These are phyloP conservation scores for Stratiolaelaps scimitus DNA, from an alignment of 1,140 invertebrate species.

Conservation along the genomic window DNA sequence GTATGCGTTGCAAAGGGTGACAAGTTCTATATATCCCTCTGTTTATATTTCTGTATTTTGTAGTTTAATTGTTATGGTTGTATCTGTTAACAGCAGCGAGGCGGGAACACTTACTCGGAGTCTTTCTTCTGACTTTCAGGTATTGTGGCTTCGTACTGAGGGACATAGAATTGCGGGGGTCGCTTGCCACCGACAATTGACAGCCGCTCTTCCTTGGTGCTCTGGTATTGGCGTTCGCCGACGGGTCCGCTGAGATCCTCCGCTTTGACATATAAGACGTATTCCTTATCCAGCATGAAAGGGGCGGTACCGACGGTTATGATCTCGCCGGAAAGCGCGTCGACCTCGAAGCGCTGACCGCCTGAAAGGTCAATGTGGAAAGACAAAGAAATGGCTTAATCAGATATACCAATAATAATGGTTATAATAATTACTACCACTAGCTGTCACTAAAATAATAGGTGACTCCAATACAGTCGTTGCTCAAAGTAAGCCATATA, in stretches of 20 bases:
- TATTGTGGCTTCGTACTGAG: constrained; percentile 80
- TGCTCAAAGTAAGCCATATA: too few relatives aligned
- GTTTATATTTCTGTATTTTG: constrained; percentile 23
- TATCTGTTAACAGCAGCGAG: constrained; percentile 23
- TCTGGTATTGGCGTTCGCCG: constrained; percentile 72
- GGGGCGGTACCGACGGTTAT: constrained; percentile 73
- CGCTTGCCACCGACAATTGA: constrained; percentile 85
- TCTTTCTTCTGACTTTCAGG: constrained; percentile 91
- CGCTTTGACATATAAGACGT: constrained; percentile 85
- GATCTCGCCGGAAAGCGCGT: constrained; percentile 82
- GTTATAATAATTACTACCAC: too few relatives aligned
- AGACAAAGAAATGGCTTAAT: too few relatives aligned
- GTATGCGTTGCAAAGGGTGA: too few relatives aligned
- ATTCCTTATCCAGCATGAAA: constrained; percentile 89
- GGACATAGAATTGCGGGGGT: constrained; percentile 84
- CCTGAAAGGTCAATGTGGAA: constrained; percentile 44
- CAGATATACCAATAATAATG: too few relatives aligned
- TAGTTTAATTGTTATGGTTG: constrained; percentile 18
- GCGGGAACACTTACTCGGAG: constrained; percentile 61
- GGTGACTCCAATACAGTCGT: too few relatives aligned
- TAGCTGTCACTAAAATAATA: too few relatives aligned
- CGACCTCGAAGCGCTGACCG: constrained; percentile 67
- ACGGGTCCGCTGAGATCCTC: constrained; percentile 85
- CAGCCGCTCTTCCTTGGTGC: constrained; percentile 73
- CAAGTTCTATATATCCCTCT: too few relatives aligned